Conservation (phyloP, 2,113 vertebrate genomes). For the Aspiorhynchus laticeps region DNA sequence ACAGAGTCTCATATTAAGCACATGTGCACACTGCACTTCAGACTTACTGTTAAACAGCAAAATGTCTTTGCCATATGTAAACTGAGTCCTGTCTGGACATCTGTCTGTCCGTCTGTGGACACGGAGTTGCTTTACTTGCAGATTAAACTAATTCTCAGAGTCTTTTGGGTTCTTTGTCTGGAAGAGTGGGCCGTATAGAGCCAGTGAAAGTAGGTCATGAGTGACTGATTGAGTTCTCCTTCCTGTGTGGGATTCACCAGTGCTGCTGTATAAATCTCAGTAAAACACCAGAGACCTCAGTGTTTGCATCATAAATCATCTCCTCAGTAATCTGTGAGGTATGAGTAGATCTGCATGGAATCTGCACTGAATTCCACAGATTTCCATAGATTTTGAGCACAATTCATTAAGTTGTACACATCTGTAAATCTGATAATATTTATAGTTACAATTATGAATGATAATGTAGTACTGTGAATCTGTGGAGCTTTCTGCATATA, state of each 20-base stretch:
- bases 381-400: background rate
- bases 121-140: background rate
- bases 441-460: background rate
- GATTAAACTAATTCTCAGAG: background rate
- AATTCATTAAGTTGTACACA: background rate
- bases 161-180: background rate
- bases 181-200: background rate
- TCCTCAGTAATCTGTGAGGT: background rate
- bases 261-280: background rate
- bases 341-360: background rate
- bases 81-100: background rate
- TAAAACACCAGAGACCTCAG: background rate
- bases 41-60: background rate
- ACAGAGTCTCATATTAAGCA: background rate
- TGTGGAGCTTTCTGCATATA: background rate
- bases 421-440: background rate
- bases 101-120: background rate
- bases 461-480: background rate
- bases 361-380: background rate
- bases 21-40: conserved; percentile 13
- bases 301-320: background rate
- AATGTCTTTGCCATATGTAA: background rate
- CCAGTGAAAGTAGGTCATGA: conserved; percentile 27
- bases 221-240: background rate
- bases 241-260: background rate